Evolutionary conservation across 2,797 vertebrate genomes (phyloP), one percentile per base, ranked within the genome.

Genomic region (Hippoglossus hippoglossus): DNA sequence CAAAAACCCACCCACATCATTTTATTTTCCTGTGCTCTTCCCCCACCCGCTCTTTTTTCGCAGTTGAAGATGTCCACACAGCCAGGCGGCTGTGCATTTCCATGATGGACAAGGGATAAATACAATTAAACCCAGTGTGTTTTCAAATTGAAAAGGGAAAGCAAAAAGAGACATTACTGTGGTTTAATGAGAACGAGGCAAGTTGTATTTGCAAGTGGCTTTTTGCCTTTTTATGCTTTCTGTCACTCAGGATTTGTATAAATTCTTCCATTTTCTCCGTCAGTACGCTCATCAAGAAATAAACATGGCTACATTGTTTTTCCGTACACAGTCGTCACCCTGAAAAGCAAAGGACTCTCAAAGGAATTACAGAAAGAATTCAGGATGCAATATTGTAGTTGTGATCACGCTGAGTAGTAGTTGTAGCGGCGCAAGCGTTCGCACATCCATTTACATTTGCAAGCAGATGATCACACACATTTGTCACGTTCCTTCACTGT

Each of bases 231-330:
- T 91, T 83, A 82, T 86, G 86, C 86, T 54, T 65, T 76, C 90
- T 91, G 93, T 92, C 92, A 92, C 76, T 92, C 91, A 92, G 91
- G 90, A 92, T 93, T 93, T 93, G 87, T 88, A 67, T 67, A 73
- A 87, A 88, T 80, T 83, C 53, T n/a, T 50, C 75, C 36, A 67
- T 87, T 90, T 85, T 83, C 58, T 73, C 82, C 54, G 84, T 84
- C 77, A 81, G 80, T 80, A 49, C 60, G 53, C 65, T 68, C 67
- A 75, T 79, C 81, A 65, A 54, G 70, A 78, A 81, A 70, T 65
- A 87, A 87, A 88, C 84, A 87, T 39, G 59, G 70, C 54, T 19
- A 9, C 62, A 34, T 53, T 13, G 64, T 67, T 71, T 16, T 68
- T 82, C 47, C 9, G 74, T n/a, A 18, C 63, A 71, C 46, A 7